A percentile compares a stretch with the other conserved stretches of the same genome.
These are phyloP conservation scores for Acrocera orbiculus DNA, from an alignment of 2,888 invertebrate species.

Conservation along the genomic window DNA sequence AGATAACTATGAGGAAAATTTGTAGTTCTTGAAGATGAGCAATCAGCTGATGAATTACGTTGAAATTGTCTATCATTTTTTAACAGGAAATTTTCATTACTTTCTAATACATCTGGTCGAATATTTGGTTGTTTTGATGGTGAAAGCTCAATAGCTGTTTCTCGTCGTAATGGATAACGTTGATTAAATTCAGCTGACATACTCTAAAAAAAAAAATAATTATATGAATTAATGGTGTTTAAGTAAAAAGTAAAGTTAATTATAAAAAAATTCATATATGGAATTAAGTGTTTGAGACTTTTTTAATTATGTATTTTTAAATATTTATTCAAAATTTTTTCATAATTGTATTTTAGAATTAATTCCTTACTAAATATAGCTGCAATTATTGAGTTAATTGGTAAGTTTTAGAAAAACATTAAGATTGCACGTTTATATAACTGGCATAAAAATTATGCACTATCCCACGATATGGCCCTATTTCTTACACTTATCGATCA, in stretches of 20 bases:
- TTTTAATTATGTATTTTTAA: no score
- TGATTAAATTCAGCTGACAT: slow-evolving; percentile 26
- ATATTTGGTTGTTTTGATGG: slow-evolving; percentile 23
- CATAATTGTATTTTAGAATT: no score
- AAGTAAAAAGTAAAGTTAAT: not conserved
- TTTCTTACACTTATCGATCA: no score
- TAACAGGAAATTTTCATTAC: slow-evolving; percentile 17
- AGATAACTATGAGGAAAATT: slow-evolving; percentile 13
- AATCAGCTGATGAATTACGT: slow-evolving; percentile 1
- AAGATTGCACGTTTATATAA: no score
- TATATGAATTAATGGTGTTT: no score
- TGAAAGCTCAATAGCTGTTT: slow-evolving; percentile 30
- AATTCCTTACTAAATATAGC: no score
- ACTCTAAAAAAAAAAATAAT: slow-evolving; percentile 15
- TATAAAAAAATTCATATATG: not conserved
- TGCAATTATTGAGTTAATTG: no score
- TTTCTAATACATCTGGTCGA: slow-evolving; percentile 15
- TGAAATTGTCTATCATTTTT: slow-evolving; percentile 9
- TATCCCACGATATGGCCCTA: no score
- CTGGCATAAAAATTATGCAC: no score
- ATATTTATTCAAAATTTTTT: no score
- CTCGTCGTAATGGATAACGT: slow-evolving; percentile 27
- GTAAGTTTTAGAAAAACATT: no score
- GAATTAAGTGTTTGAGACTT: no score
- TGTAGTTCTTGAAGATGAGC: slow-evolving; percentile 1